Base-by-base conservation (phyloP, 2,888 invertebrate genomes). In the Nomada flava region DNA sequence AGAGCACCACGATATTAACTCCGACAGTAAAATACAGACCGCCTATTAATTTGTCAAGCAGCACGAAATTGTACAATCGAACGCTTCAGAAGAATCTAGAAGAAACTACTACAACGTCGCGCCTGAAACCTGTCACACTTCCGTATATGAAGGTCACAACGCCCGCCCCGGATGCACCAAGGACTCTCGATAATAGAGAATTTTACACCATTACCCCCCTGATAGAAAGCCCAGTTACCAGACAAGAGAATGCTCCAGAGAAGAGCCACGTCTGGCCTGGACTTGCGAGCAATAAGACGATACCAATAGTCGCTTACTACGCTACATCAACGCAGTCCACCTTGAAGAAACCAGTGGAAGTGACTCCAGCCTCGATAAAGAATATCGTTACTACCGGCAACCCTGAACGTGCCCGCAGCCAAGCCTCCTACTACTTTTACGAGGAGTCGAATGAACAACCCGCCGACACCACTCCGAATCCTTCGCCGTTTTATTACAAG, bases 381-480 rank as follows among this genome's bases (percentile, higher is more conserved):
- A 90, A 78, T 23, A 83, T 90, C 64, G 67, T 90, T 1, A 90
- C 90, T 0, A 89, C 89, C 11, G 78, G 83, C 15, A 88, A 85
- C n/a, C 84, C 86, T 0, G 85, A 79, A 18, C 79, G 87, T 20
- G 69, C 89, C 26, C 85, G 89, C 0, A 90, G 90, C 42, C 92
- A 91, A 47, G 95, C 96, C 0, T 96, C 96, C 10, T 96, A 95
- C 92, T 96, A 95, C 89, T 96, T 96, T 90, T 96, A 96, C 87
- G 96, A 96, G 82, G 96, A 96, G 90, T 90, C 93, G 0, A 90
- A 80, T 65, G 90, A 91, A 36, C 91, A 90, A 11, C 89, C 91
- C 47, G 80, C 86, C 0, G 85, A 79, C 1, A 89, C 89, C 4
- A 90, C 91, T 0, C 88, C 91, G 2, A 90, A 83, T 67, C 90